Base-by-base conservation (phyloP, 2,888 invertebrate species). In the Stomorhina lunata region DNA sequence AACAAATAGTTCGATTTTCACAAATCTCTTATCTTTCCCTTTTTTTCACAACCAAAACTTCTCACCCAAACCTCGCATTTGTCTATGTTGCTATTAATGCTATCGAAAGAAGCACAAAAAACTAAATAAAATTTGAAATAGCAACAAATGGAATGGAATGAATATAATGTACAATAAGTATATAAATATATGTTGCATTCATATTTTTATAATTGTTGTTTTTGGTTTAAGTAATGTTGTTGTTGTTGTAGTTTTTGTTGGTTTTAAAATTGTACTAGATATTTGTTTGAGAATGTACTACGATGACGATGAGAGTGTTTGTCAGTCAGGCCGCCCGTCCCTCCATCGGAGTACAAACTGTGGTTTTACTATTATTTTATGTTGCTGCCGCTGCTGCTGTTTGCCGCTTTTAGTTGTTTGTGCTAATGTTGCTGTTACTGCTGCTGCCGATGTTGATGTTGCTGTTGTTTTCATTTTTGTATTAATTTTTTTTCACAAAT, bases 301-400 rank as follows among this genome's bases (percentile, higher is more conserved):
- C 20, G 48, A n/a, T n/a, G n/a, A n/a, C n/a, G n/a, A n/a, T n/a
- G n/a, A n/a, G n/a, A 48, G 66, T 72, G 57, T 50, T 20, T 34
- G 40, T 73, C 2, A 12, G 37, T 12, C n/a, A 12, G 37, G n/a
- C 10, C n/a, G 10, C 0, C 37, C n/a, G 12, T 37, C 2, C 1
- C 10, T 45, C 7, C 45, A 17, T 48, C 20, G 34, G 63, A 15
- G 63, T 48, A 57, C n/a, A n/a, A n/a, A n/a, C 29, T 72, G 79
- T 80, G 79, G 72, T 73, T 73, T 69, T 66, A 68, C 59, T 79
- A 79, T 65, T 22, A 79, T 66, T 79, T 72, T 79, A 66, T 68
- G 66, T 72, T 73, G 66, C 66, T 72, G 79, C 71, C 37, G 65
- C 65, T 71, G 71, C 78, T 27, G 71, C 66, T 80, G 29, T 72